A percentile compares a stretch with the other conserved stretches of the same genome.
phyloP scores from a whole-genome alignment of 2,113 vertebrate species.

The Malurus melanocephalus region DNA sequence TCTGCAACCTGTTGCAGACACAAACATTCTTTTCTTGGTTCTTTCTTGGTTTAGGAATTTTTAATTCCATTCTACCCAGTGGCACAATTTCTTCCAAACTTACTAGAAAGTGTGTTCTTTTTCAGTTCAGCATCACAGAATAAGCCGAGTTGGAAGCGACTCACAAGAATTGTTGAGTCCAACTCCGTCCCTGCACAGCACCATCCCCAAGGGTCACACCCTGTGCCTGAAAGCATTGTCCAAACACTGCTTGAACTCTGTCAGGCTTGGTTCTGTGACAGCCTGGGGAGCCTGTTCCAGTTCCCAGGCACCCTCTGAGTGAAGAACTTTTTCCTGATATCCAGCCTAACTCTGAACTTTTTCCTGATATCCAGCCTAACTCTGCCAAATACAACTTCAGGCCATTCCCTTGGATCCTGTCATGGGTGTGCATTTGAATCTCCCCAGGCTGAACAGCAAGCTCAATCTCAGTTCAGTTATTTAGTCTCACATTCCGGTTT shows the following conservation, averaged over 20 bases:
- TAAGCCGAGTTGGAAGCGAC: background rate
- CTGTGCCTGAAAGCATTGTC: fast-evolving
- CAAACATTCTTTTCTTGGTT: background rate
- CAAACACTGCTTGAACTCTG: background rate
- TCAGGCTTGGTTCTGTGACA: background rate
- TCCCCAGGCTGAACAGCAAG: background rate
- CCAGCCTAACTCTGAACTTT: background rate
- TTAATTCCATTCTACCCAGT: background rate
- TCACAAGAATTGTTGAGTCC: background rate
- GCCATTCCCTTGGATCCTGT: background rate
- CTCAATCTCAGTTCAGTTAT: background rate
- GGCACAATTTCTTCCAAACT: background rate
- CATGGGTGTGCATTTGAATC: background rate
- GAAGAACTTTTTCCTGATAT: background rate
- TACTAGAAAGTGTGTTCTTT: background rate
- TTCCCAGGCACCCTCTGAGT: background rate
- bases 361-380: background rate
- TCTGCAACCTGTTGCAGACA: background rate
- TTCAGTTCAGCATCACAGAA: background rate
- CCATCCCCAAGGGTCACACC: background rate
- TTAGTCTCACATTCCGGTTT: background rate
- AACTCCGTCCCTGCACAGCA: background rate
- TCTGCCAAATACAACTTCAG: background rate
- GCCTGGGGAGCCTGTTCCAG: background rate
- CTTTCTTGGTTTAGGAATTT: background rate